A percentile compares a stretch with the other conserved stretches of the same genome.
Conservation (phyloP, 2,797 vertebrate species). For the Typhlichthys eigenmanni region DNA sequence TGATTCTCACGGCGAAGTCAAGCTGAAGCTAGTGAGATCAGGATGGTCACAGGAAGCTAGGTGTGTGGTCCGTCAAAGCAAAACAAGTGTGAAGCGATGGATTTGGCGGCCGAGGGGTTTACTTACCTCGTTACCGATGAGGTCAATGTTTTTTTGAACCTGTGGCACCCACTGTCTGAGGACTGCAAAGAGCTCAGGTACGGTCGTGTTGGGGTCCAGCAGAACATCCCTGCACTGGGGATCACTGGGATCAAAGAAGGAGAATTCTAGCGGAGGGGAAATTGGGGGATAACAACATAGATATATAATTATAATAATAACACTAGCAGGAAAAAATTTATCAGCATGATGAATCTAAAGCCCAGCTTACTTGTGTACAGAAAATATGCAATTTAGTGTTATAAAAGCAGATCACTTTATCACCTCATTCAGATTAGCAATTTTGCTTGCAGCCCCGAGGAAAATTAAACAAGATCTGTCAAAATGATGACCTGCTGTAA, state of each 20-base stretch:
- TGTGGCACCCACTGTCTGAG: slow-evolving; percentile 98
- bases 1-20: too few relatives aligned
- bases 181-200: slow-evolving; percentile 95
- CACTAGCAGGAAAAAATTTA: background rate
- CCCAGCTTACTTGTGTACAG: slow-evolving; percentile 1
- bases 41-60: too few relatives aligned
- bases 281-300: background rate
- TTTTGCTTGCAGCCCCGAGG: slow-evolving; percentile 29
- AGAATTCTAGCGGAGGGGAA: slow-evolving; percentile 83
- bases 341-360: background rate
- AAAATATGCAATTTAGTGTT: slow-evolving; percentile 20
- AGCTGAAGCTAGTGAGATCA: too few relatives aligned
- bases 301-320: background rate
- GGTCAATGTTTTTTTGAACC: slow-evolving; percentile 92
- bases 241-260: slow-evolving; percentile 96
- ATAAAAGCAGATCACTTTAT: slow-evolving; percentile 29
- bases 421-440: slow-evolving; percentile 41
- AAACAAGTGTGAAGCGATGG: background rate
- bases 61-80: background rate
- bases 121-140: slow-evolving; percentile 92
- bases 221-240: slow-evolving; percentile 91
- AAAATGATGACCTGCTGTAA: slow-evolving; percentile 21
- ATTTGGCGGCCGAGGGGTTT: too few relatives aligned
- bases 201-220: slow-evolving; percentile 86
- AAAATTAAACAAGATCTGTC: slow-evolving; percentile 42